These are phyloP conservation scores for Ianthella basta DNA, from an alignment of 37 sponge, comb jelly and placozoan genomes.

Conservation along the genomic window DNA sequence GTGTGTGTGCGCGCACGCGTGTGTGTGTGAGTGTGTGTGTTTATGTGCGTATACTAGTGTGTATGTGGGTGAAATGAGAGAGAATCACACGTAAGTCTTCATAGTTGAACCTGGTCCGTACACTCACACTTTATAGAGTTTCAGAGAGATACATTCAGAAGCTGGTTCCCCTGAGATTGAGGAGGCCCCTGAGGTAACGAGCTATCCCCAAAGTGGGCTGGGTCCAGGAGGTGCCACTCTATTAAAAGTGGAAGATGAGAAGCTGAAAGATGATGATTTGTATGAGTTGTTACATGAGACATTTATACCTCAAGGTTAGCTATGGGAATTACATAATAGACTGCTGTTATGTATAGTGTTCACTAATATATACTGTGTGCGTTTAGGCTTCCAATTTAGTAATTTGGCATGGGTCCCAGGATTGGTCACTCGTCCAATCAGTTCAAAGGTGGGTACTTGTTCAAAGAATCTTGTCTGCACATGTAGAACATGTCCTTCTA, in stretches of 20 bases:
- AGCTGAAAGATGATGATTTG: background rate
- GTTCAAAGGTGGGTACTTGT: too few species aligned
- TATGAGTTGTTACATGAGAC: background rate
- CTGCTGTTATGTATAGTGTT: too few species aligned
- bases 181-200: constrained; percentile 2
- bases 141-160: background rate
- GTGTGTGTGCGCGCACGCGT: background rate
- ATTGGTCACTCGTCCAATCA: too few species aligned
- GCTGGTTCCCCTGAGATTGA: background rate
- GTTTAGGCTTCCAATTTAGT: too few species aligned
- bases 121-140: background rate
- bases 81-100: background rate
- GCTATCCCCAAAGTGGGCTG: background rate
- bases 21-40: background rate
- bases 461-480: too few species aligned
- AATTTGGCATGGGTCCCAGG: too few species aligned
- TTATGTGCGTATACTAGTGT: background rate
- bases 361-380: too few species aligned
- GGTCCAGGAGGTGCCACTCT: background rate
- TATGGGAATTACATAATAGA: background rate
- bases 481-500: background rate
- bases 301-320: background rate
- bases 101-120: too few species aligned
- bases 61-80: background rate
- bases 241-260: background rate